phyloP scores from a whole-genome alignment of 2,113 vertebrate genomes.

The Tachysurus vachellii region DNA sequence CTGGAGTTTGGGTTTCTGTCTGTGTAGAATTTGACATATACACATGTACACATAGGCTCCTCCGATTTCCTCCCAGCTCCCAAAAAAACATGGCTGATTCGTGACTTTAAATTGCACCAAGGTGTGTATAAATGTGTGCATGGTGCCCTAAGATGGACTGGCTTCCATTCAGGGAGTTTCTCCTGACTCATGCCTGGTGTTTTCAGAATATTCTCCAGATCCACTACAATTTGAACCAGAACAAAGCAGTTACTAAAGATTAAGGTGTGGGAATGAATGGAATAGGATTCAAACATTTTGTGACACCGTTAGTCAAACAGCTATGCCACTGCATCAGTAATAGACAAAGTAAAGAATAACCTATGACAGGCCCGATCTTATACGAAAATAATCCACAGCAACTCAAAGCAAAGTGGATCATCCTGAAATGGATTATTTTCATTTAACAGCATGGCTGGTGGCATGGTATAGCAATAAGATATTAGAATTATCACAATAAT shows the following conservation, averaged over 20 bases:
- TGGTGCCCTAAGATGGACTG: neutral
- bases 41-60: neutral
- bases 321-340: neutral
- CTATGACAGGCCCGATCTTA: neutral
- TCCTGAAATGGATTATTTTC: neutral
- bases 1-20: neutral
- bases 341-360: neutral
- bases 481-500: neutral
- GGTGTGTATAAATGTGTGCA: neutral
- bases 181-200: neutral
- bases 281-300: neutral
- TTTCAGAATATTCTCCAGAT: neutral
- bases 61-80: neutral
- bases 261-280: neutral
- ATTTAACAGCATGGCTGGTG: neutral
- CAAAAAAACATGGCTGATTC: neutral
- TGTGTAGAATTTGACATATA: neutral
- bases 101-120: neutral
- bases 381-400: neutral
- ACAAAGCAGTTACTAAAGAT: neutral
- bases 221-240: neutral
- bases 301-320: neutral
- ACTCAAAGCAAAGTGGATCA: neutral
- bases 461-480: neutral
- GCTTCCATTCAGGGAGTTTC: neutral